Evolutionary conservation across 2,888 invertebrate genomes (phyloP).

Genomic region (Drosophila rellima): DNA sequence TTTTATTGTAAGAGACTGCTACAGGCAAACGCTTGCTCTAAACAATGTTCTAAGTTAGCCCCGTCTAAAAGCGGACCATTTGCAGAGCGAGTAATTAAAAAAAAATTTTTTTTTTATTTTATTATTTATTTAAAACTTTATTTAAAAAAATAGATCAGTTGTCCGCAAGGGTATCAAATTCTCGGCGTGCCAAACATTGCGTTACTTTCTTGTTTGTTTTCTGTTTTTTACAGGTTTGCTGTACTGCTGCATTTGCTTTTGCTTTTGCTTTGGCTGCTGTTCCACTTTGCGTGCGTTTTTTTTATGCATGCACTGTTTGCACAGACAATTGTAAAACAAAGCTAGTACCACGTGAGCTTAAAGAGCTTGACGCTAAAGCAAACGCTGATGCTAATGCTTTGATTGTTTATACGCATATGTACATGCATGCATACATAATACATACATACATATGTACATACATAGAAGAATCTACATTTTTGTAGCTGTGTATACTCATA

Average conservation of each 20-base stretch:
- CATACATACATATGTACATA: neutral
- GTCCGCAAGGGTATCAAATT: neutral
- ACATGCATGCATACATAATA: neutral
- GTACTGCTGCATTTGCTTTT: slow-evolving; percentile 43
- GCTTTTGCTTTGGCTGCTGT: slow-evolving; percentile 28
- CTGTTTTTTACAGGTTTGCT: slow-evolving; percentile 4
- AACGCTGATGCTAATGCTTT: slow-evolving; percentile 23
- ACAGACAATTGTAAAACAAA: slow-evolving; percentile 63
- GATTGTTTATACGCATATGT: slow-evolving; percentile 39
- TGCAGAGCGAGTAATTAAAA: too few species aligned
- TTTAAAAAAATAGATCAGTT: neutral
- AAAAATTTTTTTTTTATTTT: too few species aligned
- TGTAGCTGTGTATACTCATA: slow-evolving; percentile 18
- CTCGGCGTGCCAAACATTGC: neutral
- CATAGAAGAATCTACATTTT: neutral
- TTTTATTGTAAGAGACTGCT: too few species aligned
- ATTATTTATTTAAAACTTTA: neutral
- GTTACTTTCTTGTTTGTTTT: too few species aligned
- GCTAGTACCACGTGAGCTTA: slow-evolving; percentile 55
- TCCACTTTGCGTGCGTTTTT: slow-evolving; percentile 42
- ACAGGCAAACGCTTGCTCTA: too few species aligned
- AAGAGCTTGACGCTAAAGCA: slow-evolving; percentile 34
- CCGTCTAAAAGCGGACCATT: too few species aligned
- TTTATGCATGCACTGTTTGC: slow-evolving; percentile 32
- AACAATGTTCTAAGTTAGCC: too few species aligned